These are phyloP conservation scores for Vanessa cardui DNA, from an alignment of 2,888 invertebrate genomes.

Conservation along the genomic window DNA sequence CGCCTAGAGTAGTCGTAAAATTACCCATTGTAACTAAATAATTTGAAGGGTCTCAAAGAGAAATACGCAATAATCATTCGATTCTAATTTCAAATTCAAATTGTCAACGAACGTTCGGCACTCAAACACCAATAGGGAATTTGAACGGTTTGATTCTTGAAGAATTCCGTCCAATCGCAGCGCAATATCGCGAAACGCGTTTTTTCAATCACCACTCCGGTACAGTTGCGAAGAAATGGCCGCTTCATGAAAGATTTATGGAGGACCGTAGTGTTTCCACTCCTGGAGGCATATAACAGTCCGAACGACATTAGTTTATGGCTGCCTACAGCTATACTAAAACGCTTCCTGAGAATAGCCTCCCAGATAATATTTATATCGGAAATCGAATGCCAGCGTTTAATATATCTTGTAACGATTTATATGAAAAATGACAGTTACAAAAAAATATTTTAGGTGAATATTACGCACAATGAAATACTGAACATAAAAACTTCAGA, in stretches of 20 bases:
- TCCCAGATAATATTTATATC: constrained; percentile 36
- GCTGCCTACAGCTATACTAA: constrained; percentile 58
- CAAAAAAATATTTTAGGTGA: not conserved
- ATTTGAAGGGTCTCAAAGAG: constrained; percentile 5
- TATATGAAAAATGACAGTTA: not conserved
- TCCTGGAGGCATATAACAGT: constrained; percentile 64
- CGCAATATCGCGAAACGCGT: constrained; percentile 65
- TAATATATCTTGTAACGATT: constrained; percentile 9
- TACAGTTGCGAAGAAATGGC: constrained; percentile 53
- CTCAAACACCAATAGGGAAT: constrained; percentile 41
- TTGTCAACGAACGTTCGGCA: constrained; percentile 31
- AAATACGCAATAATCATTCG: constrained; percentile 23
- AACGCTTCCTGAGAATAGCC: constrained; percentile 53
- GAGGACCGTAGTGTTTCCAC: constrained; percentile 50
- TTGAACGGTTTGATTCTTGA: constrained; percentile 42
- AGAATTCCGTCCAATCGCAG: constrained; percentile 53
- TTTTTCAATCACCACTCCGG: constrained; percentile 74
- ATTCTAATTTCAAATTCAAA: constrained; percentile 45
- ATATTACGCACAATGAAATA: not conserved
- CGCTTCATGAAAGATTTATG: constrained; percentile 79
- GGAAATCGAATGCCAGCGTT: constrained; percentile 28
- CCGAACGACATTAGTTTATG: constrained; percentile 78
- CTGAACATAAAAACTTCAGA: not conserved
- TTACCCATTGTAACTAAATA: constrained; percentile 7
- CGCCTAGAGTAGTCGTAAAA: not conserved